phyloP scores from a whole-genome alignment of 2,113 vertebrate species.

The Engraulis encrasicolus region DNA sequence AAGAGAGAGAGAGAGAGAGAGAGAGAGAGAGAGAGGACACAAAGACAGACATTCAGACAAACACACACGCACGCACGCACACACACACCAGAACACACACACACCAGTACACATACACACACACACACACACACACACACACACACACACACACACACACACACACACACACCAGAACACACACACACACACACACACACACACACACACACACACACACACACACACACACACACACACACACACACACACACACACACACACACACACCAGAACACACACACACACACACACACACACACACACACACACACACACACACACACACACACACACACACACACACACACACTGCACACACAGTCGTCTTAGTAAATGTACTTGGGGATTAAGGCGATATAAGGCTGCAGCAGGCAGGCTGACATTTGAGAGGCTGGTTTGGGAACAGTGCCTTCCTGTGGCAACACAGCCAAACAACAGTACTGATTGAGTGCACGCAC shows the following conservation, averaged over 20 bases:
- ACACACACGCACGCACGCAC: too few species aligned
- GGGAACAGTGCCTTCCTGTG: constrained; percentile 14
- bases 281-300: background rate
- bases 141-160: background rate
- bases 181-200: too few species aligned
- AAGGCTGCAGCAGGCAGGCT: background rate
- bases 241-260: background rate
- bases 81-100: too few species aligned
- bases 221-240: background rate
- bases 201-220: background rate
- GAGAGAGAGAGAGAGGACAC: too few species aligned
- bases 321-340: background rate
- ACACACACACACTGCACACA: background rate
- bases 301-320: background rate
- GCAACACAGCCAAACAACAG: constrained; percentile 1
- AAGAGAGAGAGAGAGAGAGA: too few species aligned
- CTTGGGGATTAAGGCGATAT: constrained; percentile 13
- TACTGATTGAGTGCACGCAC: constrained; percentile 4
- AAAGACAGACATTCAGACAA: too few species aligned
- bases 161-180: background rate
- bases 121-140: too few species aligned
- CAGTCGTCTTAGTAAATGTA: background rate
- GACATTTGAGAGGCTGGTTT: constrained; percentile 15
- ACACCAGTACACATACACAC: too few species aligned
- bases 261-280: too few species aligned